phyloP scores from a whole-genome alignment of 2,113 vertebrate species.

The Brachirus orientalis region DNA sequence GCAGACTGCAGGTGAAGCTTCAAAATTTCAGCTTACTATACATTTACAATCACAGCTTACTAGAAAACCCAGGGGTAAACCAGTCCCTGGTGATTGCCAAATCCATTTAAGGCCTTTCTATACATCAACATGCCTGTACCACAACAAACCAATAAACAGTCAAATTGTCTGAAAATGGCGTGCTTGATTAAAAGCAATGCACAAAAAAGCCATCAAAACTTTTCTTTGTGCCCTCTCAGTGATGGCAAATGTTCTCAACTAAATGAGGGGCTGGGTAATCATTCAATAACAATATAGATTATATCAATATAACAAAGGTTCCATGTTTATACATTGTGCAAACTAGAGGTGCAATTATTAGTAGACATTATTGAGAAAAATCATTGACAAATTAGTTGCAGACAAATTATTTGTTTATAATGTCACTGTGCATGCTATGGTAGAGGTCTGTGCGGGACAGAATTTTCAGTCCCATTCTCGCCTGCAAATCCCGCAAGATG shows the following conservation, averaged over 20 bases:
- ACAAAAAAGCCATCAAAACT: conserved; percentile 20
- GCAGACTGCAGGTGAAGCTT: conserved; percentile 82
- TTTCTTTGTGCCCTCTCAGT: conserved; percentile 31
- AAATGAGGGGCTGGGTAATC: too few species aligned
- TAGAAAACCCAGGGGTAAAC: conserved; percentile 59
- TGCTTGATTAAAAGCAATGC: conserved; percentile 43
- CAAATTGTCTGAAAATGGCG: conserved; percentile 51
- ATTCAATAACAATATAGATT: too few species aligned
- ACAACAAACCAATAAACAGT: conserved; percentile 55
- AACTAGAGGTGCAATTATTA: too few species aligned
- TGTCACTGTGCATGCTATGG: too few species aligned
- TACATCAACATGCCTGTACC: conserved; percentile 57
- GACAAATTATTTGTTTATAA: too few species aligned
- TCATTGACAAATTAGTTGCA: too few species aligned
- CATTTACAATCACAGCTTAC: conserved; percentile 76
- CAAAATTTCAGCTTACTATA: conserved; percentile 78
- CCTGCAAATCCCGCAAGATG: too few species aligned
- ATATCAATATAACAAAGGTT: too few species aligned
- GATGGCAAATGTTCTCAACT: conserved; percentile 22
- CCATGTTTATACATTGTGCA: too few species aligned
- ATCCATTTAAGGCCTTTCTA: conserved; percentile 75
- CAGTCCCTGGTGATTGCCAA: conserved; percentile 74
- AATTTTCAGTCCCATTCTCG: too few species aligned
- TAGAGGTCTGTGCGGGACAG: too few species aligned
- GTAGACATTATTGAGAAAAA: too few species aligned